Conservation (phyloP, 2,113 vertebrate species). For the Lontra canadensis region DNA sequence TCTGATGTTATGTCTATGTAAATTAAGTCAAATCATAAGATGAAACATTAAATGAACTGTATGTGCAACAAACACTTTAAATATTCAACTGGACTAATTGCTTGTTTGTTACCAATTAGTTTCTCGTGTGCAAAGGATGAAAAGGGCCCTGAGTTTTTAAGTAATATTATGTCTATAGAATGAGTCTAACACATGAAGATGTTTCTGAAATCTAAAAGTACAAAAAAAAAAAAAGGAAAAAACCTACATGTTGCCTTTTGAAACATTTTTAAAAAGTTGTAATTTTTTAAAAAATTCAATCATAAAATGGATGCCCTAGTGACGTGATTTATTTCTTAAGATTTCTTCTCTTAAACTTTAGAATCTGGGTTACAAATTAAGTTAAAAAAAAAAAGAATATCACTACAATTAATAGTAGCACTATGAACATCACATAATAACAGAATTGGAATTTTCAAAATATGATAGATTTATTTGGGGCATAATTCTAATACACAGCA, state of each 20-base stretch:
- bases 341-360: slow-evolving; percentile 51
- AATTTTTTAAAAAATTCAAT: slow-evolving; percentile 50
- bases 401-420: slow-evolving; percentile 49
- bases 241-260: background rate
- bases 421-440: slow-evolving; percentile 61
- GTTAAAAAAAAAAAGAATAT: slow-evolving; percentile 55
- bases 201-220: slow-evolving; percentile 51
- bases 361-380: slow-evolving; percentile 55
- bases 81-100: slow-evolving; percentile 50
- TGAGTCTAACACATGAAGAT: slow-evolving; percentile 59
- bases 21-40: slow-evolving; percentile 65
- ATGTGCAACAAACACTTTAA: slow-evolving; percentile 51
- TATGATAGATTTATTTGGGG: slow-evolving; percentile 62
- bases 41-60: slow-evolving; percentile 54
- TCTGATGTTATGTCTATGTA: background rate
- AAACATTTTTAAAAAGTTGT: slow-evolving; percentile 50
- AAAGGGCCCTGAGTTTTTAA: slow-evolving; percentile 76
- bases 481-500: slow-evolving; percentile 68
- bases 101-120: slow-evolving; percentile 49
- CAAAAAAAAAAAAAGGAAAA: slow-evolving; percentile 46
- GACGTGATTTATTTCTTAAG: slow-evolving; percentile 45
- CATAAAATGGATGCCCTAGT: slow-evolving; percentile 23
- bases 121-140: slow-evolving; percentile 52
- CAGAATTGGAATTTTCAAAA: slow-evolving; percentile 50
- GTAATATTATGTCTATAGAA: slow-evolving; percentile 53